phyloP scores from a whole-genome alignment of 2,113 vertebrate species.

The Phasianus colchicus region DNA sequence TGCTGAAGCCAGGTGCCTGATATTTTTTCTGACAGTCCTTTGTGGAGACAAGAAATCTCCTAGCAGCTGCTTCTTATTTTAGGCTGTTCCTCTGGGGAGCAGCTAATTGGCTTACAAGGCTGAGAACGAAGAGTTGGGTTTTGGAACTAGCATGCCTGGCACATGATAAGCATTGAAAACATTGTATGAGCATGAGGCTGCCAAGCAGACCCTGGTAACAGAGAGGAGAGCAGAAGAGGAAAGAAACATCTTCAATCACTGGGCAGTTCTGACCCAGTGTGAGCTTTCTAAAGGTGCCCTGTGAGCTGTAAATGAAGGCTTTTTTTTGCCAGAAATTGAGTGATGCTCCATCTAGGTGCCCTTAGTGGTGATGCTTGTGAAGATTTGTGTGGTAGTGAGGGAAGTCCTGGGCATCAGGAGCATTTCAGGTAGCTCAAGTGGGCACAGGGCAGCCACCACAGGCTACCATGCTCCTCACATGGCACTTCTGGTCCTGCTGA shows the following conservation, averaged over 20 bases:
- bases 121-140: background rate
- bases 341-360: background rate
- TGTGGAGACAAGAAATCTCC: background rate
- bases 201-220: background rate
- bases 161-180: background rate
- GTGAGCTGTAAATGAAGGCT: background rate
- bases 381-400: background rate
- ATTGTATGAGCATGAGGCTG: background rate
- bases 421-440: background rate
- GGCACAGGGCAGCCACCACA: background rate
- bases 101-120: background rate
- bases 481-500: background rate
- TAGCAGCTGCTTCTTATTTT: background rate
- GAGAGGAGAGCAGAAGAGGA: background rate
- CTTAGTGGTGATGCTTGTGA: background rate
- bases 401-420: background rate
- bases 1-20: background rate
- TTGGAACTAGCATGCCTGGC: background rate
- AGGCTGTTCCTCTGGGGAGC: background rate
- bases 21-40: background rate
- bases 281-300: background rate
- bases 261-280: background rate
- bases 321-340: accelerated
- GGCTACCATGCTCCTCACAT: background rate
- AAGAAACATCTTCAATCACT: background rate